A percentile compares a stretch with the other conserved stretches of the same genome.
These are phyloP conservation scores for Cepaea nemoralis DNA, from an alignment of 1,140 invertebrate genomes.

Conservation along the genomic window DNA sequence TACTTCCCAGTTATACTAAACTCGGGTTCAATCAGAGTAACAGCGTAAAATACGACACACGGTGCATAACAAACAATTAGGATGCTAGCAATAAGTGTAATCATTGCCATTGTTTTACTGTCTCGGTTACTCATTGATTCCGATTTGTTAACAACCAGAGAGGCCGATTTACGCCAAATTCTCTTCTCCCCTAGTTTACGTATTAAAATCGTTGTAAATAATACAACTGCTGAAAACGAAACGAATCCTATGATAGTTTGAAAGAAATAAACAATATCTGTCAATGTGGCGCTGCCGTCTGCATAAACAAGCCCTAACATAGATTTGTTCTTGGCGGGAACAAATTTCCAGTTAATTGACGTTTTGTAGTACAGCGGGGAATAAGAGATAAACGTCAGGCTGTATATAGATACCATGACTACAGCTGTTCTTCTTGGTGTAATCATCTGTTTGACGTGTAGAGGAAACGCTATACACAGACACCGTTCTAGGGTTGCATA, in stretches of 20 bases:
- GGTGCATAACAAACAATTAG: not conserved
- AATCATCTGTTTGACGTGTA: not conserved
- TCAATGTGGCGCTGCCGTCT: too few relatives aligned
- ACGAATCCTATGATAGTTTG: not conserved
- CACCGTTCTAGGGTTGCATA: conserved; percentile 13
- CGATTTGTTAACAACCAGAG: not conserved
- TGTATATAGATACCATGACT: not conserved
- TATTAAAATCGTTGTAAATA: not conserved
- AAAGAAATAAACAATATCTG: not conserved
- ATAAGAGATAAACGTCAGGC: not conserved
- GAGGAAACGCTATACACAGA: conserved; percentile 4
- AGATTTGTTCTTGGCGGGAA: not conserved
- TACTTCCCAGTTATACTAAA: not conserved
- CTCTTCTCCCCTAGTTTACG: not conserved
- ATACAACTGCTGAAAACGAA: not conserved
- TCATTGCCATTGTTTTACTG: not conserved
- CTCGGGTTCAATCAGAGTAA: not conserved
- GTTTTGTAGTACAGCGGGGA: too few relatives aligned
- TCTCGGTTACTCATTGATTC: not conserved
- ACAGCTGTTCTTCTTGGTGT: not conserved
- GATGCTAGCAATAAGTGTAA: not conserved
- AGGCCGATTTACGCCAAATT: not conserved
- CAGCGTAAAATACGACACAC: not conserved
- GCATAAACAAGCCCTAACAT: not conserved
- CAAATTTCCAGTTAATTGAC: not conserved